Percentiles rank a stretch among this genome's conserved stretches.
Conservation (phyloP, 2,797 vertebrate genomes). For the Pagetopsis macropterus region DNA sequence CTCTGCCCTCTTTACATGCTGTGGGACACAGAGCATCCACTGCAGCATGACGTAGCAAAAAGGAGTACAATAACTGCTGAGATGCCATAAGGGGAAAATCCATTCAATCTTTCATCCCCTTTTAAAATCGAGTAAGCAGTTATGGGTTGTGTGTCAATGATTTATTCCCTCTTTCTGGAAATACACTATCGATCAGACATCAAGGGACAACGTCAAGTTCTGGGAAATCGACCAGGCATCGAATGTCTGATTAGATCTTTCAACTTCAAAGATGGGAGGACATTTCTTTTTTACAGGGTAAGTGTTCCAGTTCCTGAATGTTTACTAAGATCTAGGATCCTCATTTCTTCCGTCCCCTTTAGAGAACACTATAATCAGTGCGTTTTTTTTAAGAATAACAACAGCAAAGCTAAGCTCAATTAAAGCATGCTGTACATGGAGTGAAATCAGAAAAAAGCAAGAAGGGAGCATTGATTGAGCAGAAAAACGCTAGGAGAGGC, state of each 20-base stretch:
- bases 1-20: slow-evolving; percentile 4
- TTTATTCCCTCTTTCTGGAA: slow-evolving; percentile 26
- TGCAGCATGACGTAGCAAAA: slow-evolving; percentile 25
- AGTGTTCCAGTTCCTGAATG: slow-evolving; percentile 10
- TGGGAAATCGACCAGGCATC: not conserved
- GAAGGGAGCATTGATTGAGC: slow-evolving; percentile 31
- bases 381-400: not conserved
- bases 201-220: slow-evolving; percentile 15
- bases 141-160: slow-evolving; percentile 12
- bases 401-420: slow-evolving; percentile 10
- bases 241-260: slow-evolving; percentile 13
- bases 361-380: slow-evolving; percentile 2
- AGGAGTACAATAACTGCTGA: slow-evolving; percentile 10
- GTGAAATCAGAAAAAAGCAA: slow-evolving; percentile 14
- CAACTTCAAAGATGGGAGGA: slow-evolving; percentile 5
- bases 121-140: slow-evolving; percentile 34
- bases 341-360: not conserved
- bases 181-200: slow-evolving; percentile 25
- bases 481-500: slow-evolving; percentile 61
- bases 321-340: slow-evolving; percentile 1
- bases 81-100: slow-evolving; percentile 34
- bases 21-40: slow-evolving; percentile 8
- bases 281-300: not conserved
- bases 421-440: slow-evolving; percentile 17
- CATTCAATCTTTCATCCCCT: slow-evolving; percentile 15